Percentiles rank a stretch among this genome's conserved stretches.
phyloP scores from a whole-genome alignment of 2,888 invertebrate genomes.

The Heliconius ismenius region DNA sequence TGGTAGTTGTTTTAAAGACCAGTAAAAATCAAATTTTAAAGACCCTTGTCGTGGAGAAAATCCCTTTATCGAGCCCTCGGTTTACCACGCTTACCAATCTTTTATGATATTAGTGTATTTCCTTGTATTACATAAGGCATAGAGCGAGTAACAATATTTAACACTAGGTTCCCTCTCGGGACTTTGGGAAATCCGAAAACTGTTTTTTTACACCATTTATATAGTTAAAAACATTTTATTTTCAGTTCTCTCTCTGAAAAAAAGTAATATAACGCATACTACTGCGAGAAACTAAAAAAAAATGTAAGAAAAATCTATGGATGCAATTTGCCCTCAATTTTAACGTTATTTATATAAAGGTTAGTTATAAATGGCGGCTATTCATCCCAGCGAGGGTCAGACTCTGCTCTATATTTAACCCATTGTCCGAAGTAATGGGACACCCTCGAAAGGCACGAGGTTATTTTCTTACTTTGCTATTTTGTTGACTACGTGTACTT shows the following conservation, averaged over 20 bases:
- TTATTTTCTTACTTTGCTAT: background rate
- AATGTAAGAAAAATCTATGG: background rate
- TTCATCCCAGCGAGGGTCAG: slow-evolving; percentile 18
- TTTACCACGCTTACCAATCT: too few relatives aligned
- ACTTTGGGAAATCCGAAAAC: too few relatives aligned
- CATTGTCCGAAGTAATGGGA: slow-evolving; percentile 20
- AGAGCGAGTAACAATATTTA: too few relatives aligned
- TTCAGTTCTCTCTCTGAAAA: too few relatives aligned
- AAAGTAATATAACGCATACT: background rate
- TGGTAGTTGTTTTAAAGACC: too few relatives aligned
- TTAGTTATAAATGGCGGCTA: slow-evolving; percentile 10
- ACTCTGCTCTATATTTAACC: slow-evolving; percentile 26
- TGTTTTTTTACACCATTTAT: too few relatives aligned
- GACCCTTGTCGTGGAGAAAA: too few relatives aligned
- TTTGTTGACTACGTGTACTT: background rate
- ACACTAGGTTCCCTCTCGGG: too few relatives aligned
- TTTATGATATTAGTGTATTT: background rate
- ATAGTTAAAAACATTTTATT: too few relatives aligned
- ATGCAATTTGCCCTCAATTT: background rate
- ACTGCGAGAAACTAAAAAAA: background rate
- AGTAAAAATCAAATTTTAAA: too few relatives aligned
- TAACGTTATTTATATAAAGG: slow-evolving; percentile 12
- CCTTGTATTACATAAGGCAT: background rate
- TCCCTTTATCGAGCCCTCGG: too few relatives aligned
- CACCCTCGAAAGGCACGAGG: background rate